These are phyloP conservation scores for Notodonta dromedarius DNA, from an alignment of 2,888 invertebrate species.

Conservation along the genomic window DNA sequence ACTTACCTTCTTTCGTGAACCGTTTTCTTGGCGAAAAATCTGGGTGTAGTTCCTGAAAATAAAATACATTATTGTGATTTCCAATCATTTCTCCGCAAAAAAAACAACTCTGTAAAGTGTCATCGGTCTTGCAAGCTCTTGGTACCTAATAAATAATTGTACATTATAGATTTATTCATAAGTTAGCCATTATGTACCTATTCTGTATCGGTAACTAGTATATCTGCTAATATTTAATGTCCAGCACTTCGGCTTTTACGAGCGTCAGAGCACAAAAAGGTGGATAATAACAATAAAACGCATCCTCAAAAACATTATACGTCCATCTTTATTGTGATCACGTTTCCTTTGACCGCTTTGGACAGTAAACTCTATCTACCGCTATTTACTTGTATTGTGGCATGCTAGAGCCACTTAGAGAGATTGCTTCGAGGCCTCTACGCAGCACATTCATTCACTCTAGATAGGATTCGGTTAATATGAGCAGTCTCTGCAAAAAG, in stretches of 20 bases:
- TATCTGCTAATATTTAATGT: neutral
- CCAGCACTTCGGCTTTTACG: neutral
- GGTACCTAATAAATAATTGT: no score
- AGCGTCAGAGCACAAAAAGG: neutral
- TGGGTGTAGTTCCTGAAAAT: no score
- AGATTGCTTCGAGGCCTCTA: conserved; percentile 71
- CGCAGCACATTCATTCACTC: conserved; percentile 56
- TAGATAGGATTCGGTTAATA: conserved; percentile 70
- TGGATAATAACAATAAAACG: conserved; percentile 4
- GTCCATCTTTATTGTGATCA: neutral
- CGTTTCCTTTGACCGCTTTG: neutral
- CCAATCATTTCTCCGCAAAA: no score
- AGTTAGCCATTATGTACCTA: no score
- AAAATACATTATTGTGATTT: no score
- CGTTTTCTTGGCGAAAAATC: no score
- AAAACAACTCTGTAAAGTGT: no score
- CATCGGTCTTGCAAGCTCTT: no score
- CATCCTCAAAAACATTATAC: conserved; percentile 8
- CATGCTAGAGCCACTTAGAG: conserved; percentile 66
- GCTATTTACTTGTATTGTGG: conserved; percentile 25
- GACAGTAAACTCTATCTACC: conserved; percentile 1
- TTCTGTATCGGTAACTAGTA: neutral
- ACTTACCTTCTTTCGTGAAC: no score
- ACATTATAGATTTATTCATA: no score
- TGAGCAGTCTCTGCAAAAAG: conserved; percentile 64